Evolutionary conservation across 2,888 invertebrate species (phyloP), one percentile per base, ranked within the genome.

Genomic region (Dicycla oo): DNA sequence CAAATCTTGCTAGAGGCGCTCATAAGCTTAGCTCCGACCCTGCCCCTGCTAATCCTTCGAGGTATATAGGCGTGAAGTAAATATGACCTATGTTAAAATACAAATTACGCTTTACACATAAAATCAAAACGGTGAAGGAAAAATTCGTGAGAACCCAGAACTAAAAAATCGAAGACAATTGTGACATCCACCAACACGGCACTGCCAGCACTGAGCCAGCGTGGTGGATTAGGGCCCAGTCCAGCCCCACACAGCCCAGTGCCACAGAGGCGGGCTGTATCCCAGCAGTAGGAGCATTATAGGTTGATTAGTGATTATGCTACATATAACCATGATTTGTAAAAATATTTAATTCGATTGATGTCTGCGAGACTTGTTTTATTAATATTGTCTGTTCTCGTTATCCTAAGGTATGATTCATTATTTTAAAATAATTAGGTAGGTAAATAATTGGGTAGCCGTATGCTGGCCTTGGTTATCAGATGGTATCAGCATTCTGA

Each of bases 401-500:
- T 23, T 40, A 23, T 40, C 38, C 2, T 23, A 38, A 58, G 6
- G 45, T 40, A 49, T 57, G 30, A 58, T 34, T 45, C 6, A 45
- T 53, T 23, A 11, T 73, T 73, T 5, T n/a, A 20, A 43, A 51
- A 51, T n/a, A n/a, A 73, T 51, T 38, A 23, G 6, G 57, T 13
- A 34, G 10, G 30, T 56, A 43, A 54, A 54, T 26, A 38, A 66
- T 43, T 43, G 13, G n/a, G 20, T 18, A 45, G 47, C 40, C 23
- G 15, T 23, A 51, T 47, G 23, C 49, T 51, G 38, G 47, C 53
- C 70, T 65, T 69, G 38, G 45, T 34, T 62, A 68, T 62, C 80
- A 56, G 34, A 54, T 34, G 40, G 10, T 75, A 72, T 75, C 75
- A 40, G 45, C 23, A 10, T 73, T 58, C 20, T 56, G 76, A 78